Evolutionary conservation across 1,140 invertebrate genomes (phyloP), one percentile per base, ranked within the genome.

Genomic region (Liolophura sinensis): DNA sequence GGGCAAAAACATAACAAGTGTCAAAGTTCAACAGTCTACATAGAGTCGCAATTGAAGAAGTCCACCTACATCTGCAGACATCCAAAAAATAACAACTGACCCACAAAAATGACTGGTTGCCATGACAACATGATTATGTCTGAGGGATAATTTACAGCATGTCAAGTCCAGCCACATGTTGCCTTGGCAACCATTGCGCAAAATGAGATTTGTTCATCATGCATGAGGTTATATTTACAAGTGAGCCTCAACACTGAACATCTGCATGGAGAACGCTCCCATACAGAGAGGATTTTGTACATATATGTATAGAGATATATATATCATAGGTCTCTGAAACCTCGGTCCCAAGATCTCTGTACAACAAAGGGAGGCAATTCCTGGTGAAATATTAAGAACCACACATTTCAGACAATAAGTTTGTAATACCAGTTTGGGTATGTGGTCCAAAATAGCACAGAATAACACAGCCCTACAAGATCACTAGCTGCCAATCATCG

Each of bases 201-300:
- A 40, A 40, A 40, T 40, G 31, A 40, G 31, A 40, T 40, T 40
- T 40, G 31, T 40, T 40, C 31, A 40, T 40, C 31, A 40, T 40
- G 9, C 31, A 5, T 40, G 31, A 40, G 31, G 3, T 40, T 40
- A 40, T 40, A 40, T 40, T 40, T 40, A 16, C 62, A 14, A 40
- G 16, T 73, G 66, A 6, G 87, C 87, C 31, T 40, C 31, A 40
- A 40, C 31, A 5, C 31, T 40, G 31, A 40, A 40, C 31, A 40
- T 40, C 31, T 40, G 31, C 31, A 40, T 5, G 31, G 9, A 40
- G 31, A 9, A 3, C 9, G 9, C 31, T 40, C 31, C 31, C 31
- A 40, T 40, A 40, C 31, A 5, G 31, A 40, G 31, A 40, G 31
- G 3, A 40, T 9, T 40, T 40, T 40, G 49, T 54, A 62, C 46